Evolutionary conservation across 53 echinoderm and acorn worm species (phyloP), one percentile per base, ranked within the genome.

Genomic region (Antedon mediterranea): DNA sequence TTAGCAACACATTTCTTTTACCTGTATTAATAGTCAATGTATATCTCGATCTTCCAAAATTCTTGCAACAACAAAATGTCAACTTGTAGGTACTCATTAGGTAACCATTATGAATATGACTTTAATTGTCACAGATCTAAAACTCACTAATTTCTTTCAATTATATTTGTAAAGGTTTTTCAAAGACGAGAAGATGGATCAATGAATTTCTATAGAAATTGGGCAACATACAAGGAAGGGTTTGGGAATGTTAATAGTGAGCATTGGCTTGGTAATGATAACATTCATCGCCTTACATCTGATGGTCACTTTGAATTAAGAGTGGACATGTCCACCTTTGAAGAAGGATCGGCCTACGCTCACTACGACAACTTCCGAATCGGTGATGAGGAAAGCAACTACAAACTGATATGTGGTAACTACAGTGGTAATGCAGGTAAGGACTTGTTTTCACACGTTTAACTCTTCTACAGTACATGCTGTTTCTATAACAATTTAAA

Each of bases 191-290:
- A 82, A 44, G 90, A 90, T 31, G 90, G 90, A 32, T 81, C 85
- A 20, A 78, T 85, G 0, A 77, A 70, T 18, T 90, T 90, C 79
- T 82, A 75, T 34, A 85, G 87, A 2, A 77, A 73, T n/a, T 87
- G 87, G 87, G 75, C 71, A 23, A 80, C 82, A 30, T 90, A 90
- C 78, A 84, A 73, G 57, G 27, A 73, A 27, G 90, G 90, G 1
- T 90, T 90, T 76, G 90, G 90, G 8, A 80, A 85, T 71, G 74
- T 83, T 72, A 85, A 84, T 81, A 80, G 79, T 0, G 90, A 90
- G 33, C 84, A 79, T 80, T 90, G 90, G 90, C 71, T 90, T 7
- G 90, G 90, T 30, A 87, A 87, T 71, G 90, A 90, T 0, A 90
- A 85, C 33, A 75, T 90, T 20, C 81, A 87, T 74, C 77, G 77